phyloP scores from a whole-genome alignment of 2,113 vertebrate species.

The Microcebus ravelobensis region DNA sequence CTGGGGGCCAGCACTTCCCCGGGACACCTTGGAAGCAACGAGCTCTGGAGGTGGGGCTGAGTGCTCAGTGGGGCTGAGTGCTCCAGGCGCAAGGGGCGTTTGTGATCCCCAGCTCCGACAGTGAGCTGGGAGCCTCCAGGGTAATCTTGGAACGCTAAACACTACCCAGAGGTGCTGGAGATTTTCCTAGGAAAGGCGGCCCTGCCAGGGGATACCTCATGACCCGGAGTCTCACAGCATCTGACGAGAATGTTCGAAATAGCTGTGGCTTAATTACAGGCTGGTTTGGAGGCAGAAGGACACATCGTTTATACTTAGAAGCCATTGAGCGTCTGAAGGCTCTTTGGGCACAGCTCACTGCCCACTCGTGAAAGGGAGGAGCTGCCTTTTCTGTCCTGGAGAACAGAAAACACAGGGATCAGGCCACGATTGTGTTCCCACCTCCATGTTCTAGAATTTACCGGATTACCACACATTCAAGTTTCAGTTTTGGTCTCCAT shows the following conservation, averaged over 20 bases:
- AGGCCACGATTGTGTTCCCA: neutral
- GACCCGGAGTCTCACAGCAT: neutral
- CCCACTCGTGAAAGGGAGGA: fast-evolving
- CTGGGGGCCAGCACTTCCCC: fast-evolving
- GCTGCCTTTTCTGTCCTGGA: neutral
- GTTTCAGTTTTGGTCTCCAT: neutral
- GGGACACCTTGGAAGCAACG: neutral
- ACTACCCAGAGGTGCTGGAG: neutral
- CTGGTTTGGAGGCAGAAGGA: neutral
- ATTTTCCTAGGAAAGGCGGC: neutral
- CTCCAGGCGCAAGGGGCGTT: neutral
- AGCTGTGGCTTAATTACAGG: neutral
- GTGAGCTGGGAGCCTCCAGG: neutral
- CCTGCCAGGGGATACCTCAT: neutral
- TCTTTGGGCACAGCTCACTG: no score
- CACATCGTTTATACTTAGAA: neutral
- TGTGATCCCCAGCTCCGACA: neutral
- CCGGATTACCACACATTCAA: neutral
- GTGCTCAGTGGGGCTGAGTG: no score
- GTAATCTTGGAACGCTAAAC: neutral
- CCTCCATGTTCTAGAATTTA: neutral
- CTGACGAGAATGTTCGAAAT: neutral
- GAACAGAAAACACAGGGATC: neutral
- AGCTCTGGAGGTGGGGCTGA: no score
- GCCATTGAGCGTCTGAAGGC: neutral